These are phyloP conservation scores for Drosophila mercatorum DNA, from an alignment of 2,888 invertebrate genomes.

Conservation along the genomic window DNA sequence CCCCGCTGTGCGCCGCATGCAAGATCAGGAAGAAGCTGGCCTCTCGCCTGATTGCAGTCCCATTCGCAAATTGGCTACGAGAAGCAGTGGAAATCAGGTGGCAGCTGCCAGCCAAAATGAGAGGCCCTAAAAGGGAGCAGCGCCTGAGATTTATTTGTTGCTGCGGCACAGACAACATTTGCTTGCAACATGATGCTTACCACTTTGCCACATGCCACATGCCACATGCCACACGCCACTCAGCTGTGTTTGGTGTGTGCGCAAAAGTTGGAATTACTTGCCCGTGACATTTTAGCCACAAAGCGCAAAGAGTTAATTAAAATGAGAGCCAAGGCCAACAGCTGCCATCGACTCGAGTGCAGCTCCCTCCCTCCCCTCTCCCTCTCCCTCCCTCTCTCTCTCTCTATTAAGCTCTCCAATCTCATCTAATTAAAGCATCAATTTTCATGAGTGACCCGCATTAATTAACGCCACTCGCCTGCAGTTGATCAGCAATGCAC, in stretches of 20 bases:
- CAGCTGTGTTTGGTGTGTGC: slow-evolving; percentile 1
- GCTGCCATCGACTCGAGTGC: background rate
- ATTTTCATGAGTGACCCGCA: slow-evolving; percentile 12
- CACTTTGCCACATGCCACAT: slow-evolving; percentile 10
- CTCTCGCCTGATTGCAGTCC: slow-evolving; percentile 23
- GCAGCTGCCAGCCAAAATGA: slow-evolving; percentile 15
- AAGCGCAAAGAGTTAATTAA: slow-evolving; percentile 22
- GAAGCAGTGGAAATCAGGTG: slow-evolving; percentile 6
- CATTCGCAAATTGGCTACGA: slow-evolving; percentile 32
- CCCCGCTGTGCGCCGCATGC: slow-evolving; percentile 42
- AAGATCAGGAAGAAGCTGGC: slow-evolving; percentile 17
- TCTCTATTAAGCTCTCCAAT: slow-evolving; percentile 3
- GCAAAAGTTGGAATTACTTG: slow-evolving; percentile 23
- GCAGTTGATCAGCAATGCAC: slow-evolving; percentile 29
- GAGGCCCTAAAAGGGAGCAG: background rate
- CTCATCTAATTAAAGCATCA: slow-evolving; percentile 25
- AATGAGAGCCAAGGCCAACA: background rate
- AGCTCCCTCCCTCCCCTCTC: background rate
- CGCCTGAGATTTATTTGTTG: background rate
- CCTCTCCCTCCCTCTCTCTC: background rate
- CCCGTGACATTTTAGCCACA: slow-evolving; percentile 12
- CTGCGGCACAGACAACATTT: background rate
- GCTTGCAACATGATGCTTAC: slow-evolving; percentile 14
- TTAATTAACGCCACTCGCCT: slow-evolving; percentile 31
- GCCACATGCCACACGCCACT: slow-evolving; percentile 15